These are phyloP conservation scores for Scaptomyza polygonia DNA, from an alignment of 2,888 invertebrate genomes.

Conservation along the genomic window DNA sequence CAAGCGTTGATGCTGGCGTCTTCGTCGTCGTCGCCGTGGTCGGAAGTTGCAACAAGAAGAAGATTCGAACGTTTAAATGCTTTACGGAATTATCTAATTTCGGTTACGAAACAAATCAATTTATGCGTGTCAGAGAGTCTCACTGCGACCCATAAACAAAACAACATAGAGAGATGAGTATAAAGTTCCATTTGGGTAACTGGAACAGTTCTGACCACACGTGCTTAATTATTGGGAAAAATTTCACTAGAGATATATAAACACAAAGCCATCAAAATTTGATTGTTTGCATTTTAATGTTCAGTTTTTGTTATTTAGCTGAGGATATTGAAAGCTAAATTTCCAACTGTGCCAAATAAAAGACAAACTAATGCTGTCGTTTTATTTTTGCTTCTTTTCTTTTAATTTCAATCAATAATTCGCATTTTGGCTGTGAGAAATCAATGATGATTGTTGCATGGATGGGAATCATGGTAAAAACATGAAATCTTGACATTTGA, in stretches of 20 bases:
- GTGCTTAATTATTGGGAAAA: conserved; percentile 4
- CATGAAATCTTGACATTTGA: conserved; percentile 26
- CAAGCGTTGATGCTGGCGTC: conserved; percentile 34
- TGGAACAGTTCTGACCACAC: conserved; percentile 49
- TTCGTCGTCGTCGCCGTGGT: conserved; percentile 24
- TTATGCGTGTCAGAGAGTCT: conserved; percentile 57
- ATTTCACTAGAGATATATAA: conserved; percentile 30
- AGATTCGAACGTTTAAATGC: conserved; percentile 72
- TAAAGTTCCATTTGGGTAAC: not conserved
- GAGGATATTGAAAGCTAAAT: conserved; percentile 53
- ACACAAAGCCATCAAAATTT: conserved; percentile 46
- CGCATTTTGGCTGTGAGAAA: conserved; percentile 1
- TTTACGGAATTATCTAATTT: conserved; percentile 75
- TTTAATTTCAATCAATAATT: conserved; percentile 24
- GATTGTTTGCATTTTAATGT: conserved; percentile 49
- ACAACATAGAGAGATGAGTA: not conserved
- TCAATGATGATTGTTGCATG: conserved; percentile 50
- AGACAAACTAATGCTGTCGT: conserved; percentile 23
- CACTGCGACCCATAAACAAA: conserved; percentile 20
- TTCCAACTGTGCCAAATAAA: conserved; percentile 55
- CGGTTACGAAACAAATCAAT: conserved; percentile 80
- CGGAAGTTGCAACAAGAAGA: conserved; percentile 31
- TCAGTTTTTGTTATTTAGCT: conserved; percentile 30
- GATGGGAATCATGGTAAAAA: conserved; percentile 42
- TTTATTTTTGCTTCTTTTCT: not conserved